These are phyloP conservation scores for Geopemphigus sp. DNA, from an alignment of 1,140 invertebrate species.

Conservation along the genomic window DNA sequence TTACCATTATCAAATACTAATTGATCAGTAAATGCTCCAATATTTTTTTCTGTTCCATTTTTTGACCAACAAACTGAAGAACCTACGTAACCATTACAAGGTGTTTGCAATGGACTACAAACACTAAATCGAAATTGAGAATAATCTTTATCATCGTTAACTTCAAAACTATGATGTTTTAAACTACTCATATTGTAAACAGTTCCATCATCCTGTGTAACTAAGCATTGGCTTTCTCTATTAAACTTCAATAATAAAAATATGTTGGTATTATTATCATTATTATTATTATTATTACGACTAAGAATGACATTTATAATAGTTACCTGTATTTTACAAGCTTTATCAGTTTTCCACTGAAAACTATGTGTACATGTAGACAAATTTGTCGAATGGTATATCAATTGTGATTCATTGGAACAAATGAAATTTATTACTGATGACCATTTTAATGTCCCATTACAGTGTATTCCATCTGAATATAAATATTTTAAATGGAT, in stretches of 20 bases:
- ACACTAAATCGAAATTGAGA: constrained; percentile 18
- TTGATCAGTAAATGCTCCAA: constrained; percentile 16
- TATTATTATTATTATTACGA: background rate
- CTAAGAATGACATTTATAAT: background rate
- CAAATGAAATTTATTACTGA: constrained; percentile 20
- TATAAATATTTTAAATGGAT: background rate
- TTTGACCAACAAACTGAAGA: constrained; percentile 9
- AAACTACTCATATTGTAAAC: constrained; percentile 17
- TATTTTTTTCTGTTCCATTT: background rate
- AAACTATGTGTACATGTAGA: background rate
- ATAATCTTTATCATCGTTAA: background rate
- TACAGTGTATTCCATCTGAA: constrained; percentile 7
- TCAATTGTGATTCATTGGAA: constrained; percentile 3
- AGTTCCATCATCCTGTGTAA: background rate
- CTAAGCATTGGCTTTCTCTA: background rate
- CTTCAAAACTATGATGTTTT: constrained; percentile 8
- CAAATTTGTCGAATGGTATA: background rate
- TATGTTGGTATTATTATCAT: no score
- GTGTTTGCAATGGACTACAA: constrained; percentile 22
- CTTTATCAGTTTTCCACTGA: constrained; percentile 4
- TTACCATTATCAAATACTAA: constrained; percentile 30
- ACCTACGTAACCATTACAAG: constrained; percentile 30
- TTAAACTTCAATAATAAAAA: constrained; percentile 11
- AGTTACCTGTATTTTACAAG: constrained; percentile 17
- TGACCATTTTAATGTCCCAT: constrained; percentile 8